phyloP scores from a whole-genome alignment of 92 coral and sea anemone species.

The Diadumene lineata region DNA sequence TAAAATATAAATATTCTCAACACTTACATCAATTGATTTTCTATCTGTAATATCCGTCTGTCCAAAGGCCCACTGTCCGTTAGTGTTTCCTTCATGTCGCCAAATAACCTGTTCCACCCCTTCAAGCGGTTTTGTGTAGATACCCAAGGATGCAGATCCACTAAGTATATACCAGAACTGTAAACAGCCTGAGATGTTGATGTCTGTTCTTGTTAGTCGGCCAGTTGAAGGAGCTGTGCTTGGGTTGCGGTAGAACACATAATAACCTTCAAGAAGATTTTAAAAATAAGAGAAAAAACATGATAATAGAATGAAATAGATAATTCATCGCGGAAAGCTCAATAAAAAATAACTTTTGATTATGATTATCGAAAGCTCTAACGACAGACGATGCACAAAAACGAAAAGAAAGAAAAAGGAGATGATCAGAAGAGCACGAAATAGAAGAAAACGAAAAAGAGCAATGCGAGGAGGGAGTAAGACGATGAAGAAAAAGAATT shows the following conservation, averaged over 20 bases:
- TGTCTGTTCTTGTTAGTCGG: not conserved
- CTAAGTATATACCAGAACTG: constrained; percentile 55
- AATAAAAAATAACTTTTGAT: too few species aligned
- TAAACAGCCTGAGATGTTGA: constrained; percentile 13
- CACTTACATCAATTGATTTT: constrained; percentile 25
- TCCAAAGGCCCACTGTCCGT: constrained; percentile 46
- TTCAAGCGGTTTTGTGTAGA: constrained; percentile 10
- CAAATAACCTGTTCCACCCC: constrained; percentile 7
- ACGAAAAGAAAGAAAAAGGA: not conserved
- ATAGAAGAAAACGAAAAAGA: not conserved
- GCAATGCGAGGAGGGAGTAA: not conserved
- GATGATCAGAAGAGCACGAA: not conserved
- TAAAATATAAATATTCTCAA: too few species aligned
- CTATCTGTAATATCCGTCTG: constrained; percentile 37
- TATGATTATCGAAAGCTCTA: too few species aligned
- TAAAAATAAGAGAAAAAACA: not conserved
- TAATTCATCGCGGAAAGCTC: too few species aligned
- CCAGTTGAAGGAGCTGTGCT: not conserved
- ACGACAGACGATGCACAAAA: too few species aligned
- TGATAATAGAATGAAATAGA: not conserved
- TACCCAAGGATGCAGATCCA: constrained; percentile 17
- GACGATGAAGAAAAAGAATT: not conserved
- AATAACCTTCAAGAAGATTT: not conserved
- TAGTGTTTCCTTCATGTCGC: constrained; percentile 22
- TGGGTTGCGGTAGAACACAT: not conserved